Evolutionary conservation across 1,140 invertebrate species (phyloP).

Genomic region (Drosophila sp.): DNA sequence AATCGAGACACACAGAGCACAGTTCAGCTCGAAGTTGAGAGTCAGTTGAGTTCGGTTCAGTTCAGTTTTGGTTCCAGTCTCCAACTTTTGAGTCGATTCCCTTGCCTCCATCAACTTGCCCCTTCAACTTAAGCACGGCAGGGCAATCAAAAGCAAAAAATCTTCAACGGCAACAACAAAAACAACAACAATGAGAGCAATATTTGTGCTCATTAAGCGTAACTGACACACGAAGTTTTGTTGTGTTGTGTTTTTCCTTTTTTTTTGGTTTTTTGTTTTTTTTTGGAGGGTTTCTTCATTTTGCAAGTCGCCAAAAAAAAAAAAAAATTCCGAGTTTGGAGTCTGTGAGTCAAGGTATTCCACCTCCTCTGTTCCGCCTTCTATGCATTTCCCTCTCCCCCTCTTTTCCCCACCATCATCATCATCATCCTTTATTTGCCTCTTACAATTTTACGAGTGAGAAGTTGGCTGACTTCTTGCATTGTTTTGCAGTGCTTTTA

Average conservation of each 20-base stretch:
- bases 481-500: slow-evolving; percentile 54
- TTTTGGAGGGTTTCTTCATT: slow-evolving; percentile 76
- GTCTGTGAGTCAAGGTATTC: slow-evolving; percentile 48
- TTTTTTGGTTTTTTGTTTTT: slow-evolving; percentile 34
- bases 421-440: slow-evolving; percentile 15
- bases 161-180: slow-evolving; percentile 65
- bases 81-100: slow-evolving; percentile 31
- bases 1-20: slow-evolving; percentile 46
- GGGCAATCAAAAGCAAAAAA: slow-evolving; percentile 72
- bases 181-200: slow-evolving; percentile 70
- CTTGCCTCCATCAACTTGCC: background rate
- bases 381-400: slow-evolving; percentile 15
- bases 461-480: slow-evolving; percentile 53
- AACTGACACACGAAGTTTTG: slow-evolving; percentile 78
- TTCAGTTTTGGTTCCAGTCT: slow-evolving; percentile 14
- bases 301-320: slow-evolving; percentile 71
- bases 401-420: slow-evolving; percentile 1
- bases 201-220: slow-evolving; percentile 81
- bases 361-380: slow-evolving; percentile 22
- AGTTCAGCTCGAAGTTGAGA: slow-evolving; percentile 9
- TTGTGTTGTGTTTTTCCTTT: slow-evolving; percentile 24
- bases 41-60: background rate
- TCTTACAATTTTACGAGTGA: slow-evolving; percentile 39
- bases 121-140: slow-evolving; percentile 57
- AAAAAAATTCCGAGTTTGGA: slow-evolving; percentile 25